Evolutionary conservation across 2,888 invertebrate species (phyloP).

Genomic region (Furcula furcula): DNA sequence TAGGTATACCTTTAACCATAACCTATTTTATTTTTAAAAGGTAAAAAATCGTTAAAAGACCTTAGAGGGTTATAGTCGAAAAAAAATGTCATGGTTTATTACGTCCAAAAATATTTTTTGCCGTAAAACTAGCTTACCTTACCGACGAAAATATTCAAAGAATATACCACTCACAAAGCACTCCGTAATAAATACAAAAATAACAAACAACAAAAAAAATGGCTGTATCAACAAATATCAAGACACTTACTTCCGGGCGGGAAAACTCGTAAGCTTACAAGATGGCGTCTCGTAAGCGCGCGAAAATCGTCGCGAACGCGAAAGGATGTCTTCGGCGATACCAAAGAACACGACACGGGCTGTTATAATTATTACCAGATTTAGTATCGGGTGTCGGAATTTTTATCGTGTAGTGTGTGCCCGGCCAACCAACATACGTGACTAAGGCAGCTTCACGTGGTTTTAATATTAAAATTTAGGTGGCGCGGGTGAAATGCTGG

Average conservation of each 20-base stretch:
- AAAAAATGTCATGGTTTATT: too few species aligned
- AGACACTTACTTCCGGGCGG: conserved; percentile 62
- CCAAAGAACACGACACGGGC: conserved; percentile 25
- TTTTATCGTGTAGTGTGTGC: conserved; percentile 62
- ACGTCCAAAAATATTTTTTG: too few species aligned
- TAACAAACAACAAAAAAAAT: conserved; percentile 22
- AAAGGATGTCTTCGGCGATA: conserved; percentile 23
- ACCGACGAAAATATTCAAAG: neutral
- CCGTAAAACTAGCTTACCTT: conserved; percentile 22
- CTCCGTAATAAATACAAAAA: conserved; percentile 27
- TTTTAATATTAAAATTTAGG: conserved; percentile 70
- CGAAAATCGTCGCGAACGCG: conserved; percentile 44
- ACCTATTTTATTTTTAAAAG: too few species aligned
- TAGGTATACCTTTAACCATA: too few species aligned
- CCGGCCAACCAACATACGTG: conserved; percentile 65
- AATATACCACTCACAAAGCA: conserved; percentile 36
- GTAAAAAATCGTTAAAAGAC: too few species aligned
- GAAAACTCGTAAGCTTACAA: conserved; percentile 38
- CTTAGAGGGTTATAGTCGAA: too few species aligned
- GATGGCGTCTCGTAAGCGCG: conserved; percentile 64
- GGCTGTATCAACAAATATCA: conserved; percentile 41
- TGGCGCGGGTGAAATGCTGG: conserved; percentile 56
- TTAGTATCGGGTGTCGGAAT: conserved; percentile 47
- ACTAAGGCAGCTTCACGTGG: conserved; percentile 64
- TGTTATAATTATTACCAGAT: conserved; percentile 35